phyloP scores from a whole-genome alignment of 2,113 vertebrate species.

The Trematomus loennbergii region DNA sequence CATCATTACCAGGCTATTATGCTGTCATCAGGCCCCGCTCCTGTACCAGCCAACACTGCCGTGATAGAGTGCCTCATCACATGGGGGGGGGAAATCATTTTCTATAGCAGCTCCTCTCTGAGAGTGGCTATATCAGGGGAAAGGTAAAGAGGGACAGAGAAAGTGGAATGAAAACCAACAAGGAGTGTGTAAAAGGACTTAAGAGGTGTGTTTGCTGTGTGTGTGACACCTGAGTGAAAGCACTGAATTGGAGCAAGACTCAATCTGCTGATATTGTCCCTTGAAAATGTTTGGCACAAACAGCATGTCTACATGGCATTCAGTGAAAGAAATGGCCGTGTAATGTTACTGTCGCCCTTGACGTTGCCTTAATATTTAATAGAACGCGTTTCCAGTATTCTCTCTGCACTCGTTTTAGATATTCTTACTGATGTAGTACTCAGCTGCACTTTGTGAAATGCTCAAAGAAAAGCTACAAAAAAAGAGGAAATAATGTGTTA shows the following conservation, averaged over 20 bases:
- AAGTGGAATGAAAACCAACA: not conserved
- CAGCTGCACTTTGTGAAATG: not conserved
- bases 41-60: not conserved
- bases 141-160: not conserved
- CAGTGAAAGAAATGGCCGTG: not conserved
- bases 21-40: not conserved
- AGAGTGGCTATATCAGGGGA: not conserved
- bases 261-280: not conserved
- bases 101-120: not conserved
- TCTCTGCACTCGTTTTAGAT: not conserved
- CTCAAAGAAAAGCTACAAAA: not conserved
- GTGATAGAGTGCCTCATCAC: not conserved
- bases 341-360: not conserved
- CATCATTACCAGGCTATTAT: too few species aligned
- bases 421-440: not conserved
- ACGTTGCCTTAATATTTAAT: not conserved
- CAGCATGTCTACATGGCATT: not conserved
- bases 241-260: not conserved
- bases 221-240: not conserved
- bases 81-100: not conserved
- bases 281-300: not conserved
- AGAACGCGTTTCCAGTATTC: not conserved
- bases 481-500: not conserved
- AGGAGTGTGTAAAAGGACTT: not conserved
- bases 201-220: not conserved